Conservation (phyloP, 2,113 vertebrate species). For the Octodon degus region DNA sequence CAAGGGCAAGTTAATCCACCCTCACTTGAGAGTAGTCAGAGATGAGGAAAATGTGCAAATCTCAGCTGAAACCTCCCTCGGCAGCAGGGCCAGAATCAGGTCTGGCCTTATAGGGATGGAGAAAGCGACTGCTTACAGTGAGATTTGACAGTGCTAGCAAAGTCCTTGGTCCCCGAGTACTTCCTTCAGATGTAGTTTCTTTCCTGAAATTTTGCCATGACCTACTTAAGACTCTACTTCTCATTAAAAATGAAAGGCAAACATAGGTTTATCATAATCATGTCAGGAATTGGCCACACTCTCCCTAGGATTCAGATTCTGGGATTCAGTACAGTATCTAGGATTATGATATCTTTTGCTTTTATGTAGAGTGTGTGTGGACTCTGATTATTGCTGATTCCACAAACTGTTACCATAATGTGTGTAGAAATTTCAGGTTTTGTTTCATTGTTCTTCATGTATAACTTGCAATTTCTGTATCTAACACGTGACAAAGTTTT, state of each 20-base stretch:
- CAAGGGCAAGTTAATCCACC: slow-evolving; percentile 73
- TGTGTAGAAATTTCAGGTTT: background rate
- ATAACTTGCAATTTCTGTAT: background rate
- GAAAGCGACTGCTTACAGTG: background rate
- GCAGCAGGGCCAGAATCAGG: background rate
- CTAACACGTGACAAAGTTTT: background rate
- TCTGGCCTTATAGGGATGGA: background rate
- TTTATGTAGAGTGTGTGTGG: background rate
- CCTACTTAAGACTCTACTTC: background rate
- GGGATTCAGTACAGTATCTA: background rate
- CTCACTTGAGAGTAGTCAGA: slow-evolving; percentile 62
- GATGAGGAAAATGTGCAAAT: slow-evolving; percentile 43
- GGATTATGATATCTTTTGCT: background rate
- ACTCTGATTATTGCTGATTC: background rate
- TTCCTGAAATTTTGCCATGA: slow-evolving; percentile 25
- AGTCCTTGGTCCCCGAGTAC: background rate
- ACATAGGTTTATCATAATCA: background rate
- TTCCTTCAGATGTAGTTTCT: slow-evolving; percentile 41
- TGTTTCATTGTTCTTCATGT: background rate
- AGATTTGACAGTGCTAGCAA: background rate
- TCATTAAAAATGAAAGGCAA: slow-evolving; percentile 28
- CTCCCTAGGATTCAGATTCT: background rate
- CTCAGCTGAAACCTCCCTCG: background rate
- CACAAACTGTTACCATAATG: background rate
- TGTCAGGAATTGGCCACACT: background rate